Evolutionary conservation across 2,888 invertebrate species (phyloP), one percentile per base, ranked within the genome.

Genomic region (Oligia latruncula): DNA sequence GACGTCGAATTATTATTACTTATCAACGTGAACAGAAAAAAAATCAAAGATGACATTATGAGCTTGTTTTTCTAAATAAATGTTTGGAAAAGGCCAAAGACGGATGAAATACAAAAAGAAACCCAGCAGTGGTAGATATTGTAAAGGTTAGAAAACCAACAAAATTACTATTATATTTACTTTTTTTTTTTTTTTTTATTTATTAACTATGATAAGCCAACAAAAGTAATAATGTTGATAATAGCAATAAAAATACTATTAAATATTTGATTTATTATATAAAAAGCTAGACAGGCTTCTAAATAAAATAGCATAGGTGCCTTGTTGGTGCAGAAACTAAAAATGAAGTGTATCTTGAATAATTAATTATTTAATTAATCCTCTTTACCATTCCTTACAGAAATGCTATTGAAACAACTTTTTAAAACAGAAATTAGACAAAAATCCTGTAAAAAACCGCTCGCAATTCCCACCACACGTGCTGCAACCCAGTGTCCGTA

Each of bases 401-500:
- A 17, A 71, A 35, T 60, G 0, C 5, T n/a, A 11, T n/a, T 3
- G 20, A 71, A 71, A 43, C n/a, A 13, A 13, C 4, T 6, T 23
- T n/a, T 62, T 49, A 0, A 23, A 43, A 20, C 62, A n/a, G 62
- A 55, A 77, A 67, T 62, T 43, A 46, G n/a, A 60, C 9, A 65
- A 23, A 67, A 72, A 72, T n/a, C 20, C 35, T 17, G 20, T 23
- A n/a, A 67, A 67, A 82, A 82, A 78, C 8, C 4, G 11, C 20
- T n/a, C 58, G 46, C 52, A 71, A 77, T 74, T 71, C 72, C 71
- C 67, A 35, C 15, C 65, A 43, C 67, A 35, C 35, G 29, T 52
- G 58, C 75, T 52, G 43, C 67, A 79, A 70, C 66, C 43, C 85
- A 73, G 77, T 84, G 81, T 82, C 84, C 87, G 84, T 86, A 89